A percentile compares a stretch with the other conserved stretches of the same genome.
Conservation (phyloP, 1,140 invertebrate genomes). For the Antheraea mylitta region DNA sequence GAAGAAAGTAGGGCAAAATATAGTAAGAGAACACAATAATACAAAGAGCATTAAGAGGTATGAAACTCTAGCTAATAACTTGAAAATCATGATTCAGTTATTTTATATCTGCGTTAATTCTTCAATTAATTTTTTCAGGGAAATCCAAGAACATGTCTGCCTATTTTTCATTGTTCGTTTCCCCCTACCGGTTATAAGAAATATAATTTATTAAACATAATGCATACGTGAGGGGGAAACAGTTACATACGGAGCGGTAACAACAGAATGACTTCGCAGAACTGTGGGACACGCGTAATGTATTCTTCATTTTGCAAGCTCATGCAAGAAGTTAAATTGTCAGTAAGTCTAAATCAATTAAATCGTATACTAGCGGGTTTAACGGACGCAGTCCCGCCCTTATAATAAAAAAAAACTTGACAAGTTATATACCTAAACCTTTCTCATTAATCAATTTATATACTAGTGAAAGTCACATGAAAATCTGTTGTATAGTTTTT, state of each 20-base stretch:
- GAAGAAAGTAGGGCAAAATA: too few species aligned
- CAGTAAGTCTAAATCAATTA: slow-evolving; percentile 5
- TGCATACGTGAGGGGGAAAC: not conserved
- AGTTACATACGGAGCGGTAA: slow-evolving; percentile 13
- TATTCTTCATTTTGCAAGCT: slow-evolving; percentile 18
- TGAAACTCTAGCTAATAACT: too few species aligned
- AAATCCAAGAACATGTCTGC: not conserved
- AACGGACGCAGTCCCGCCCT: too few species aligned
- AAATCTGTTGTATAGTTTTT: too few species aligned
- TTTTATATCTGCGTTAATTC: not conserved
- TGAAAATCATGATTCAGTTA: not conserved
- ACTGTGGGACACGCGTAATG: slow-evolving; percentile 5
- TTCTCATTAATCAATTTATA: too few species aligned
- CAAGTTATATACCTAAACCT: too few species aligned
- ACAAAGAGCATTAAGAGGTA: too few species aligned
- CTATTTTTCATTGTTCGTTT: not conserved
- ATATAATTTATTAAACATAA: not conserved
- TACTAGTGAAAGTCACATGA: too few species aligned
- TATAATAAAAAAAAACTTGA: too few species aligned
- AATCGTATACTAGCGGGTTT: too few species aligned
- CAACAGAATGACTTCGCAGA: slow-evolving; percentile 15
- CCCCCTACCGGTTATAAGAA: not conserved
- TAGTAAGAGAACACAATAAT: too few species aligned
- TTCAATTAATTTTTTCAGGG: not conserved
- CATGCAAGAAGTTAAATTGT: slow-evolving; percentile 10